Base-by-base conservation (phyloP, 2,113 vertebrate species). In the Brachionichthys hirsutus region DNA sequence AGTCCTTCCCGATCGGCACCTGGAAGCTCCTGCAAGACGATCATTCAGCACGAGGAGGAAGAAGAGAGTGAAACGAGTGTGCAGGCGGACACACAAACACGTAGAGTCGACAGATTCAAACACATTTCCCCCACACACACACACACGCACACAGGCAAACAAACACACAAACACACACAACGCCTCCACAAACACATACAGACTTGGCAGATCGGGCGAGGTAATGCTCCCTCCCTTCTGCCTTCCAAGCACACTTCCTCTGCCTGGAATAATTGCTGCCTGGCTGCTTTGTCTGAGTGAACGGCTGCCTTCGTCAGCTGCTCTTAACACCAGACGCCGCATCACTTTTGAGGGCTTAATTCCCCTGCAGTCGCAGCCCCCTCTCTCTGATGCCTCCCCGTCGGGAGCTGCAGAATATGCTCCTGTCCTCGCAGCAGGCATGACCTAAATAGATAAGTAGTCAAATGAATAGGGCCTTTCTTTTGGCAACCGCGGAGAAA, bases 381-480 rank as follows among this genome's bases (percentile, higher is more conserved):
- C 35, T 40, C 75, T 75, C 62, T 72, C 76, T 66, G 64, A 73
- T 75, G 68, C 66, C 69, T 49, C 66, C 57, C 73, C 44, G 48
- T 36, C n/a, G 38, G 78, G 70, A 83, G 63, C 72, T 12, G 11
- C 65, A 16, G 70, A 85, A 81, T 65, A 66, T 38, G 77, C 77
- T 75, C 78, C 70, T 55, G 55, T 70, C 83, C 73, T 77, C 43
- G 4, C 54, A 78, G 73, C 52, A 78, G 73, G 70, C 79, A 17
- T 78, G 86, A 83, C 87, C 86, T 70, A 89, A 80, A 88, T 85
- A 88, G 81, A 88, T 88, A 86, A 84, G 75, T 52, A 67, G 69
- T 54, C n/a, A 78, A 84, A 78, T 49, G 54, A 86, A 74, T 43
- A 19, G 60, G 34, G 58, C 52, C 63, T 22, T 72, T 83, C 67